Evolutionary conservation across 2,888 invertebrate species (phyloP).

Genomic region (Alcis repandata): DNA sequence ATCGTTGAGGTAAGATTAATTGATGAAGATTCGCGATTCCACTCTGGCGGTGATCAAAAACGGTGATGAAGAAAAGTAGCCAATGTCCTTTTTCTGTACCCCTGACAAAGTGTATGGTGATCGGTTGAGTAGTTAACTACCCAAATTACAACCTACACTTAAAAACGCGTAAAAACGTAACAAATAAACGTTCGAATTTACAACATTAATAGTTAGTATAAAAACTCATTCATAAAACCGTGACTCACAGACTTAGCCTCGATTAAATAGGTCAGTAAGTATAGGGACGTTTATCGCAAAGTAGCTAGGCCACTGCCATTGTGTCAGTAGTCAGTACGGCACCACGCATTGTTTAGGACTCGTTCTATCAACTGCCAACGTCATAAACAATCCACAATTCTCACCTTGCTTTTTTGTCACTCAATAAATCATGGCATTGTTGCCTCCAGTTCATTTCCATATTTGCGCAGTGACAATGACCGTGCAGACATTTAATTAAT

Average conservation of each 20-base stretch:
- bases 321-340: conserved; percentile 46
- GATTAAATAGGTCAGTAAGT: conserved; percentile 14
- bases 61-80: too few species aligned
- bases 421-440: conserved; percentile 84
- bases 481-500: conserved; percentile 85
- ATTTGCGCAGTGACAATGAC: conserved; percentile 84
- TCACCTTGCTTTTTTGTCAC: conserved; percentile 78
- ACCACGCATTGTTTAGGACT: conserved; percentile 59
- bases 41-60: too few species aligned
- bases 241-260: not conserved
- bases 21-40: too few species aligned
- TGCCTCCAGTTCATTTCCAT: conserved; percentile 79
- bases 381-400: conserved; percentile 68
- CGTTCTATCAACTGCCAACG: conserved; percentile 51
- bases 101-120: too few species aligned
- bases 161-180: too few species aligned
- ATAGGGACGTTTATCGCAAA: conserved; percentile 18
- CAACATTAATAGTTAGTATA: too few species aligned
- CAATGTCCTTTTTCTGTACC: too few species aligned
- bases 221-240: not conserved
- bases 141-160: too few species aligned
- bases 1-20: too few species aligned
- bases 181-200: too few species aligned
- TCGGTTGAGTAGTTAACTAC: too few species aligned
- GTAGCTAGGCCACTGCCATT: conserved; percentile 28